phyloP scores from a whole-genome alignment of 2,888 invertebrate species.

The Acleris sparsana region DNA sequence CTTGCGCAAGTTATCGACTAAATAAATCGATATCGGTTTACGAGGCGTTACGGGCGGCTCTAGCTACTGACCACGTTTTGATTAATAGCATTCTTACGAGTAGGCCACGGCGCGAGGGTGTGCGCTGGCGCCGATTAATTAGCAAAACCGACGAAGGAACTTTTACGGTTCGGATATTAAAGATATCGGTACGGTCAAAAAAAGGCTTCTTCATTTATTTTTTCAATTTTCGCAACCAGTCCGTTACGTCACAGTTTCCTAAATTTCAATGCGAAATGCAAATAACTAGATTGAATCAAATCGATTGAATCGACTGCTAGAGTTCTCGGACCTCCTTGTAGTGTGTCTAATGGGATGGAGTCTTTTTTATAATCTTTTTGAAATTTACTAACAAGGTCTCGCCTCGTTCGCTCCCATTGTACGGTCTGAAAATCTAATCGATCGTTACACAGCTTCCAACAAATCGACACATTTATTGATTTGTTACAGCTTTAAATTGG shows the following conservation, averaged over 20 bases:
- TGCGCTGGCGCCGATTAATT: slow-evolving; percentile 79
- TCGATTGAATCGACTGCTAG: slow-evolving; percentile 11
- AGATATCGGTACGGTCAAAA: slow-evolving; percentile 26
- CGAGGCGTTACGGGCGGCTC: slow-evolving; percentile 79
- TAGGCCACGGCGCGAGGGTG: slow-evolving; percentile 56
- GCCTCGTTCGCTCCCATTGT: slow-evolving; percentile 69
- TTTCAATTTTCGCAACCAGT: slow-evolving; percentile 25
- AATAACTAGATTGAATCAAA: slow-evolving; percentile 9
- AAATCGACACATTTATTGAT: slow-evolving; percentile 83
- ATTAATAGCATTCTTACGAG: slow-evolving; percentile 76
- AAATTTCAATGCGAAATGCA: slow-evolving; percentile 1
- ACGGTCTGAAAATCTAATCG: slow-evolving; percentile 78
- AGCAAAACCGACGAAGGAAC: slow-evolving; percentile 69
- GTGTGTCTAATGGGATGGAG: slow-evolving; percentile 40
- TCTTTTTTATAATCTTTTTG: slow-evolving; percentile 64
- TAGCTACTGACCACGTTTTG: slow-evolving; percentile 82
- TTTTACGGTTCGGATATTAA: slow-evolving; percentile 54
- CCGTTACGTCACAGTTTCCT: neutral
- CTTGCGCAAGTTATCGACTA: slow-evolving; percentile 82
- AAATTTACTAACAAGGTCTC: slow-evolving; percentile 81
- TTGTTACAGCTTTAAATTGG: slow-evolving; percentile 83
- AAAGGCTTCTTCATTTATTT: slow-evolving; percentile 35
- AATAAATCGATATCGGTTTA: slow-evolving; percentile 83
- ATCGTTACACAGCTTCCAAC: slow-evolving; percentile 80
- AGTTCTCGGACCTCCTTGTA: slow-evolving; percentile 29